phyloP scores from a whole-genome alignment of 2,797 vertebrate species.

The Falco rusticolus region DNA sequence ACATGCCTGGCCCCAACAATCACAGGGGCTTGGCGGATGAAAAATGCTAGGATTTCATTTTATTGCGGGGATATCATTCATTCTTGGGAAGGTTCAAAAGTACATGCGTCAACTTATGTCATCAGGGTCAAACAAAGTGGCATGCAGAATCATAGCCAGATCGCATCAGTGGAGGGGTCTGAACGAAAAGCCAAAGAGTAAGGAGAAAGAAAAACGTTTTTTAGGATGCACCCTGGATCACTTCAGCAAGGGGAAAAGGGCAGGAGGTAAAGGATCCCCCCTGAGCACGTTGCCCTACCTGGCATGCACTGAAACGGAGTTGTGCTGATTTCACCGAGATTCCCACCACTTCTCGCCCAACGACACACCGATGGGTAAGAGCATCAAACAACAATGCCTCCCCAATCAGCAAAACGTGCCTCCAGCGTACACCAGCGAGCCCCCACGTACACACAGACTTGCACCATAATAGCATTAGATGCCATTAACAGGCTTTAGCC shows the following conservation, averaged over 20 bases:
- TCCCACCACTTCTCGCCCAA: background rate
- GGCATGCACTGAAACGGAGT: background rate
- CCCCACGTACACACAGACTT: background rate
- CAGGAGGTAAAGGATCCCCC: constrained; percentile 11
- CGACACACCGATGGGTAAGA: background rate
- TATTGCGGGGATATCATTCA: constrained; percentile 71
- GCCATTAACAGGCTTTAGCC: constrained; percentile 51
- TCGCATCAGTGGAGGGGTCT: background rate
- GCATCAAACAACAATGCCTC: background rate
- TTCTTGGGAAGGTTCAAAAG: constrained; percentile 72
- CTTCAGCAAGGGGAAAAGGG: background rate
- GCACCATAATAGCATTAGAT: constrained; percentile 25
- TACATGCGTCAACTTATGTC: constrained; percentile 65
- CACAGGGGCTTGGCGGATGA: constrained; percentile 33
- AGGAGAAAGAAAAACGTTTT: background rate
- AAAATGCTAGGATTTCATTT: constrained; percentile 70
- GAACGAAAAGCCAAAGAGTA: background rate
- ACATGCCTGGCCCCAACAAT: constrained; percentile 22
- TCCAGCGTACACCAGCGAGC: background rate
- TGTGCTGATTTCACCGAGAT: background rate
- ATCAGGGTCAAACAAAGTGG: constrained; percentile 66
- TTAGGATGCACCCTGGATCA: background rate
- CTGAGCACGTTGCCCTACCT: background rate
- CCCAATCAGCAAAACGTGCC: constrained; percentile 7
- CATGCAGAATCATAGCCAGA: constrained; percentile 53